A percentile compares a stretch with the other conserved stretches of the same genome.
These are phyloP conservation scores for Lepidonotus clava DNA, from an alignment of 2,888 invertebrate genomes.

Conservation along the genomic window DNA sequence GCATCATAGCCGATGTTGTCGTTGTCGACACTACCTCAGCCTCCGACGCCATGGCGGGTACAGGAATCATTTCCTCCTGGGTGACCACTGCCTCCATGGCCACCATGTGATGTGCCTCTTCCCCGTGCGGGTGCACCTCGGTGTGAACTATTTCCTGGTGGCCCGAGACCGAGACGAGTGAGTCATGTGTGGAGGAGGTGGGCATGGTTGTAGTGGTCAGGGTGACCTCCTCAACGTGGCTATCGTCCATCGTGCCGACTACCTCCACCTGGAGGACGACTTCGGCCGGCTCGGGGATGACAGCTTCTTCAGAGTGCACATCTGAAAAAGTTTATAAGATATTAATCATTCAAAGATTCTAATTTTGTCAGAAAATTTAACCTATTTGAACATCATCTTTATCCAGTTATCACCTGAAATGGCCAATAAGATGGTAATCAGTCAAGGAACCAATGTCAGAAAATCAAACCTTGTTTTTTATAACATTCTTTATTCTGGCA, in stretches of 20 bases:
- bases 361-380: too few species aligned
- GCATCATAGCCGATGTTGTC: neutral
- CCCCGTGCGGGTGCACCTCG: neutral
- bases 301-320: neutral
- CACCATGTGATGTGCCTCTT: neutral
- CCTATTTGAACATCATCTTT: too few species aligned
- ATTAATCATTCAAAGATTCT: too few species aligned
- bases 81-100: neutral
- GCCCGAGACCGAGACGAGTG: neutral
- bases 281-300: slow-evolving; percentile 29
- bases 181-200: neutral
- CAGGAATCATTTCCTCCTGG: slow-evolving; percentile 12
- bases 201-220: neutral
- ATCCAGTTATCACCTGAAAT: too few species aligned
- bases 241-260: neutral
- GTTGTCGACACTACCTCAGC: slow-evolving; percentile 29
- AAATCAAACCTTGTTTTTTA: too few species aligned
- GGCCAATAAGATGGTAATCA: too few species aligned
- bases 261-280: slow-evolving; percentile 19
- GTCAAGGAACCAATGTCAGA: too few species aligned
- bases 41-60: neutral
- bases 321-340: too few species aligned
- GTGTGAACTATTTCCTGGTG: neutral
- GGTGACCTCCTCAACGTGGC: neutral
- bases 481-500: too few species aligned